Evolutionary conservation across 2,113 vertebrate species (phyloP).

Genomic region (Dipodomys ordii): DNA sequence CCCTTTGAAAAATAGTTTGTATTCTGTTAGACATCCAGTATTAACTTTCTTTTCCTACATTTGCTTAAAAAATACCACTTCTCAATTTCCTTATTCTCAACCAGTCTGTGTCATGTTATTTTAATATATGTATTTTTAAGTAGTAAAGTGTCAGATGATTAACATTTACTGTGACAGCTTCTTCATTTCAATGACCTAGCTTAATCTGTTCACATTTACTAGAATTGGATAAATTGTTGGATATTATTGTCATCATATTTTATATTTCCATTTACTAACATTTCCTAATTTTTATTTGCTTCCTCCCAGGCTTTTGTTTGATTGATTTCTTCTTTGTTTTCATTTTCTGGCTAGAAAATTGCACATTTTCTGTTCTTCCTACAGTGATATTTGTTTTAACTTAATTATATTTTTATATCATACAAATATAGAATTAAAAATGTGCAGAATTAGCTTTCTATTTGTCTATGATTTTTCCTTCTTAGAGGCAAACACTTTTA

Average conservation of each 20-base stretch:
- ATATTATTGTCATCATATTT: not conserved
- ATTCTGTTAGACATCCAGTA: not conserved
- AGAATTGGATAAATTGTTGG: conserved; percentile 20
- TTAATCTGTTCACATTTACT: conserved; percentile 21
- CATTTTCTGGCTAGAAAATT: conserved; percentile 14
- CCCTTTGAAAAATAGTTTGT: conserved; percentile 36
- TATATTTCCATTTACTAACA: not conserved
- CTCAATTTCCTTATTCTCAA: conserved; percentile 15
- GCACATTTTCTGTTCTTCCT: not conserved
- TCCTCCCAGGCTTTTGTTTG: not conserved
- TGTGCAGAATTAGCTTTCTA: not conserved
- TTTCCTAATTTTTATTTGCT: conserved; percentile 29
- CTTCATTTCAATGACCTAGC: not conserved
- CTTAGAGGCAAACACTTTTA: not conserved
- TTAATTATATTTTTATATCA: conserved; percentile 60
- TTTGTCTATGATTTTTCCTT: not conserved
- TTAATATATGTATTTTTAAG: conserved; percentile 25
- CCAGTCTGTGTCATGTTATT: not conserved
- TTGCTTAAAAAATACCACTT: not conserved
- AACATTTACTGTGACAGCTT: not conserved
- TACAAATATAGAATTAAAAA: conserved; percentile 37
- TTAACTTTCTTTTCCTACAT: not conserved
- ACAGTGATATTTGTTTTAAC: not conserved
- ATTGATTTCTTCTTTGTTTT: conserved; percentile 25
- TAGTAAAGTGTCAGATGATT: not conserved